Base-by-base conservation (phyloP, 2,888 invertebrate genomes). In the Mesorhabditis belari region DNA sequence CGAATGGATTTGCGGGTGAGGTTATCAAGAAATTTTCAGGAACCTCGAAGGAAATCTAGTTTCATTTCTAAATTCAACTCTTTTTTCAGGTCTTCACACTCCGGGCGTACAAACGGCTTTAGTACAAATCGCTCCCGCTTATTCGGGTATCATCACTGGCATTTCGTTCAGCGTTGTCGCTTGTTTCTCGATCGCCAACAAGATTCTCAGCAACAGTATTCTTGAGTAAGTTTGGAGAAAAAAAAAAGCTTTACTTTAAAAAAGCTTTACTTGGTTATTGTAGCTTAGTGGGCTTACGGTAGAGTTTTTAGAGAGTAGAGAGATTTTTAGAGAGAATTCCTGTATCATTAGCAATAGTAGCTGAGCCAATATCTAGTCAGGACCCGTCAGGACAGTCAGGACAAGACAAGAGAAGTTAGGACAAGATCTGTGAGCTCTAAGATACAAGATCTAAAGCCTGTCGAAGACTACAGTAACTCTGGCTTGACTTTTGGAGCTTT, bases 31-130 rank as follows among this genome's bases (percentile, higher is more conserved):
- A 19, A 28, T 26, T 27, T 24, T n/a, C 44, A 56, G 2, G 50
- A 12, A 35, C n/a, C n/a, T 35, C n/a, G n/a, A 2, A 9, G n/a
- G 44, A 35, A 35, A 17, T 35, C 44, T 35, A 35, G 44, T 35
- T 35, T 17, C 44, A 35, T 17, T 35, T 9, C 44, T 35, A 35
- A 35, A 17, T 50, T 19, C 17, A 9, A 53, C 23, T 56, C 12
- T 17, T 27, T 12, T 50, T 64, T 51, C 28, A 77, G 77, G 77
- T 23, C 70, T 78, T 27, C 79, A 79, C 60, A 77, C 78, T 4
- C 78, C 78, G 5, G 79, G 79, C 29, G 79, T 79, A 9, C 77
- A 75, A 61, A 77, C 78, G 4, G 79, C 79, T 4, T 62, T 79
- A n/a, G 69, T 79, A n/a, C 78, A 79, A 64, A 50, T 79, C 3